Evolutionary conservation across 2,113 vertebrate species (phyloP), one percentile per base, ranked within the genome.

Genomic region (Sinocyclocheilus maitianheensis): DNA sequence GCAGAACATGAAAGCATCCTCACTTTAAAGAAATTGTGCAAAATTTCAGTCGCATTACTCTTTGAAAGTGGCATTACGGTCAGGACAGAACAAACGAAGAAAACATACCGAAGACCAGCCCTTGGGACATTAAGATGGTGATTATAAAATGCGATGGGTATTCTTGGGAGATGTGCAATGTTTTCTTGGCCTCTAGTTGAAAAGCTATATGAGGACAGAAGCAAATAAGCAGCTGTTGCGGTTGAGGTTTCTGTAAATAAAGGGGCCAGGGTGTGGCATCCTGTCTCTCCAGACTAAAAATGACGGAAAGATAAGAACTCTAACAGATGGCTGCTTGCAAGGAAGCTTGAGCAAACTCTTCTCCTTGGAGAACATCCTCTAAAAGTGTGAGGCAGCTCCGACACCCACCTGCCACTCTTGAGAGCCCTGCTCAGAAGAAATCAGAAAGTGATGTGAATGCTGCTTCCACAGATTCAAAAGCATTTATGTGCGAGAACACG

Each of bases 291-390:
- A 75, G 84, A 83, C 84, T 81, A 20, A 58, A 83, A 77, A 86
- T 72, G 53, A 8, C 77, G 84, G 71, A 86, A 87, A 86, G 83
- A 86, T 87, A 88, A 22, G 86, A 79, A 86, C 89, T 89, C 89
- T 91, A 91, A 92, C 94, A 94, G 92, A 94, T 92, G 93, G 91
- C 88, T 89, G 91, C 88, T 92, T 91, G 92, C 90, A 93, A 91
- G 90, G 89, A 84, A 92, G 91, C 90, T 90, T 86, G 91, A 93
- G 90, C 88, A 91, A 93, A 93, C 89, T 93, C 86, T 86, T 89
- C 77, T 87, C 89, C 69, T 85, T 71, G 46, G 83, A 81, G 74
- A 77, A 51, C 69, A 75, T 76, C 67, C 30, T 83, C 18, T 16
- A 83, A 77, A 83, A 53, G 46, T 34, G 62, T n/a, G 30, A 83